A percentile compares a stretch with the other conserved stretches of the same genome.
Evolutionary conservation across 2,888 invertebrate genomes (phyloP).

Genomic region (Temnothorax unifasciatus): DNA sequence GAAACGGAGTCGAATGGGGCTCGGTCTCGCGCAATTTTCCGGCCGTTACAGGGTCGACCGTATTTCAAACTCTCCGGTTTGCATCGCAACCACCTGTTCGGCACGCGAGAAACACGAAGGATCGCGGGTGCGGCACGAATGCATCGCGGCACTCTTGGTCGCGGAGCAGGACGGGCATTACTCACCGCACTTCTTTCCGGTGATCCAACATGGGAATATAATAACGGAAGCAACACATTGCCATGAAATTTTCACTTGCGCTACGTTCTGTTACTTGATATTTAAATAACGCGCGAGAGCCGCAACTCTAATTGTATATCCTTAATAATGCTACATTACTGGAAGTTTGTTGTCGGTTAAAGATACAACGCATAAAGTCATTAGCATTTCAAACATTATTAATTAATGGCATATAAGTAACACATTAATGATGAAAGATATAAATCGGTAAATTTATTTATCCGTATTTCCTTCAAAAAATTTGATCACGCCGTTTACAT

Average conservation of each 20-base stretch:
- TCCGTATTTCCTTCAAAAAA: background rate
- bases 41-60: background rate
- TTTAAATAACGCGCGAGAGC: background rate
- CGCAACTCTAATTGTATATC: background rate
- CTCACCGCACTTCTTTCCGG: constrained; percentile 46
- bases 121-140: background rate
- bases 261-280: background rate
- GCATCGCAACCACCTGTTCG: constrained; percentile 62
- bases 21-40: constrained; percentile 29
- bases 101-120: constrained; percentile 31
- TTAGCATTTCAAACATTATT: background rate
- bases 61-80: constrained; percentile 41
- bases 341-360: background rate
- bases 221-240: constrained; percentile 16
- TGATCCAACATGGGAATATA: constrained; percentile 29
- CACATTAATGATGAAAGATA: background rate
- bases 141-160: constrained; percentile 2
- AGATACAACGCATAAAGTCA: background rate
- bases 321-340: background rate
- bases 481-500: background rate
- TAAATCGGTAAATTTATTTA: background rate
- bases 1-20: constrained; percentile 17
- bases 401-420: background rate
- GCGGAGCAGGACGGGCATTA: background rate
- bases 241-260: background rate